A percentile compares a stretch with the other conserved stretches of the same genome.
These are phyloP conservation scores for Macaca mulatta DNA, from an alignment of 2,113 vertebrate genomes.

Conservation along the genomic window DNA sequence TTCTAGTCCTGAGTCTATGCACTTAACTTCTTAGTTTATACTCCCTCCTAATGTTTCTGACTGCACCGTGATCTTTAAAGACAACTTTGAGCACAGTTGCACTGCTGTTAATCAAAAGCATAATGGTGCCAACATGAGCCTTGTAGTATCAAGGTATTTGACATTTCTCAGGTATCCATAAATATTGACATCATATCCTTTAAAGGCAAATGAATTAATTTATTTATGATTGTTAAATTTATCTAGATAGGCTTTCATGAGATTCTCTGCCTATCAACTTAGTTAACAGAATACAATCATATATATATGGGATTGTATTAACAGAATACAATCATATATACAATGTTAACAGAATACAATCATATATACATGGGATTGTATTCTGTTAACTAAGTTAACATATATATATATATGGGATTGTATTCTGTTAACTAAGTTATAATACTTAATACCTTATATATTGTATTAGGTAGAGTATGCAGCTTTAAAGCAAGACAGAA, in stretches of 20 bases:
- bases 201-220: background rate
- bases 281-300: slow-evolving; percentile 2
- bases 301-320: background rate
- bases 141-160: background rate
- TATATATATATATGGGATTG: no score
- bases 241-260: slow-evolving; percentile 4
- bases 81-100: background rate
- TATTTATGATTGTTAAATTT: background rate
- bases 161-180: background rate
- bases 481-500: background rate
- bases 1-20: background rate
- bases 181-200: background rate
- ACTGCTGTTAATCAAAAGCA: background rate
- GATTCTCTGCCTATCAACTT: background rate
- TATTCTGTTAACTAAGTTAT: no score
- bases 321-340: background rate
- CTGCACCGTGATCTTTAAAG: background rate
- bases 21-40: background rate
- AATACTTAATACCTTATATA: background rate
- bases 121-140: background rate
- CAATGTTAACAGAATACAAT: slow-evolving; percentile 1
- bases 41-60: background rate
- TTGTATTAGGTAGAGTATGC: background rate
- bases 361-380: no score
- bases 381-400: no score